Percentiles rank a stretch among this genome's conserved stretches.
Evolutionary conservation across 2,888 invertebrate species (phyloP).

Genomic region (Tholera decimalis): DNA sequence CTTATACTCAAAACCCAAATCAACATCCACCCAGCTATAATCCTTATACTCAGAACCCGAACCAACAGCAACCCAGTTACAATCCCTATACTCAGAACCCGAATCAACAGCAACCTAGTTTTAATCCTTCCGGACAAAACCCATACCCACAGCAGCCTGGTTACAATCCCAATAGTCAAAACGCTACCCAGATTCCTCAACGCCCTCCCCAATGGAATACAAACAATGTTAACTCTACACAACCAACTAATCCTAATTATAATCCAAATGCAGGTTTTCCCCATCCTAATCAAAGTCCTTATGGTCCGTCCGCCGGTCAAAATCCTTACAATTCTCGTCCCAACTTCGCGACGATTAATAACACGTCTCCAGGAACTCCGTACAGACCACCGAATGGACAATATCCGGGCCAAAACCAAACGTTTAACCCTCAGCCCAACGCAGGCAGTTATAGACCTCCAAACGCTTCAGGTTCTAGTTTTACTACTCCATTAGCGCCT

Average conservation of each 20-base stretch:
- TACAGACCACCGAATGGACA: conserved; percentile 38
- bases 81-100: conserved; percentile 31
- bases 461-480: conserved; percentile 49
- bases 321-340: conserved; percentile 30
- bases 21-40: conserved; percentile 51
- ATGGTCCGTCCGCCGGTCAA: conserved; percentile 43
- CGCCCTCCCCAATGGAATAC: conserved; percentile 34
- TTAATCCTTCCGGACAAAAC: conserved; percentile 34
- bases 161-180: conserved; percentile 40
- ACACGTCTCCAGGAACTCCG: conserved; percentile 24
- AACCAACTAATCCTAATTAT: conserved; percentile 32
- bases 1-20: conserved; percentile 51
- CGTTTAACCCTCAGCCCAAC: conserved; percentile 38
- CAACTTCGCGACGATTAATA: conserved; percentile 18
- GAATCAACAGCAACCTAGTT: conserved; percentile 47
- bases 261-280: conserved; percentile 26
- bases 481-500: conserved; percentile 49
- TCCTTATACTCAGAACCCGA: conserved; percentile 40
- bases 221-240: conserved; percentile 33
- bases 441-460: conserved; percentile 30
- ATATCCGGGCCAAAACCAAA: conserved; percentile 46
- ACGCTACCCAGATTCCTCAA: conserved; percentile 27
- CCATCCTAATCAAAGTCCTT: conserved; percentile 29
- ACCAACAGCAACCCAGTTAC: conserved; percentile 24
- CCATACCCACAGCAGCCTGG: conserved; percentile 47